Evolutionary conservation across 2,888 invertebrate species (phyloP), one percentile per base, ranked within the genome.

Genomic region (Melanargia galathea): DNA sequence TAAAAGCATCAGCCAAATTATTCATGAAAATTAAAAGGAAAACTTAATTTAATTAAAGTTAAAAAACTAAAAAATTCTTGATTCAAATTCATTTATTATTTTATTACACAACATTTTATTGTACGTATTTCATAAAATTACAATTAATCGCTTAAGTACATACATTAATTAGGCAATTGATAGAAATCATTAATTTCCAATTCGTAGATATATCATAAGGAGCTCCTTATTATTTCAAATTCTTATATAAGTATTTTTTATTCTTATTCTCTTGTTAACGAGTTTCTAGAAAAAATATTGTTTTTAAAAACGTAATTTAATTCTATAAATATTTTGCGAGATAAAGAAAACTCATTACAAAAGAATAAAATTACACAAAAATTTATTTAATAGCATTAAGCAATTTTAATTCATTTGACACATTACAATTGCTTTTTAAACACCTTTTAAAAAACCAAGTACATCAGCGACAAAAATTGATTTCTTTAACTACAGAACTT

Each of bases 41-140:
- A 30, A 6, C 6, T 30, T 30, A 38, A n/a, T 10, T 38, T 8
- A 4, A 13, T 38, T n/a, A n/a, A n/a, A 38, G n/a, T 38, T 2
- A 49, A 24, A 11, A 7, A 11, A 26, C 0, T 24, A 49, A 22
- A 49, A 11, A 30, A 33, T 10, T 10, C 22, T 6, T 58, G n/a
- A 24, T 48, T 58, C 10, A 8, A 48, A 48, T 46, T 45, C 7
- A 22, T 58, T 58, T 38, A 48, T 58, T 48, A 35, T 58, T 40
- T 48, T n/a, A 60, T 59, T 60, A 48, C 52, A 63, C 40, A 55
- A 63, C 38, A 48, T 60, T 55, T 48, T 63, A 59, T 59, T 63
- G 54, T 59, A n/a, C n/a, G n/a, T n/a, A n/a, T n/a, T n/a, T 63
- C 59, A 55, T 55, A 20, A n/a, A 11, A 52, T 52, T 52, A 52